Conservation (phyloP, 2,888 invertebrate genomes). For the Nematopogon swammerdamellus region DNA sequence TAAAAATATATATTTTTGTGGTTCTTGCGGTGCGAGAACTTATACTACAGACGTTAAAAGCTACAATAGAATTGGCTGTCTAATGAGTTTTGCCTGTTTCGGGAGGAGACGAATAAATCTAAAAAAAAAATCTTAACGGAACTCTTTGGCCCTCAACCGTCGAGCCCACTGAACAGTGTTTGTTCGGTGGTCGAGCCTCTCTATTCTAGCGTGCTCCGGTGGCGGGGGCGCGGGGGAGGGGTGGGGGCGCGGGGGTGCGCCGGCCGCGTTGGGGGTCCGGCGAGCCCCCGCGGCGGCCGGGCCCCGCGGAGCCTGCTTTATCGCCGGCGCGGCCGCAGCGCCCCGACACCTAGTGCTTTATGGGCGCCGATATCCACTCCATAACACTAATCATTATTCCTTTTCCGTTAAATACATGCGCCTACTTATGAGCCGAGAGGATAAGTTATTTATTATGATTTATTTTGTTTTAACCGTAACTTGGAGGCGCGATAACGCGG, state of each 20-base stretch:
- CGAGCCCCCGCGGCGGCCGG: slow-evolving; percentile 48
- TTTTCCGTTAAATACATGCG: background rate
- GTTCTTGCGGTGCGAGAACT: no score
- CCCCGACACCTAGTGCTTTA: background rate
- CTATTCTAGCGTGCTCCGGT: no score
- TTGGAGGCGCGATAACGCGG: background rate
- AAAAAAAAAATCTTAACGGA: no score
- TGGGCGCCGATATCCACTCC: background rate
- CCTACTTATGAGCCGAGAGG: background rate
- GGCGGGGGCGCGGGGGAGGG: no score
- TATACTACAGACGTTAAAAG: no score
- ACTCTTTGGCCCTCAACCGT: no score
- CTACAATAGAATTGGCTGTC: no score
- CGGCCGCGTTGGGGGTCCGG: slow-evolving; percentile 39
- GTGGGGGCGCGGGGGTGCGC: background rate
- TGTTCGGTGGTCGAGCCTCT: no score
- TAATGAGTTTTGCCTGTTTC: no score
- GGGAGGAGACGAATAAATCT: no score
- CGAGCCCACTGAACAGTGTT: no score
- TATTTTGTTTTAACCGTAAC: background rate
- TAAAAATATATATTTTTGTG: no score
- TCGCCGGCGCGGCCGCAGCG: slow-evolving; percentile 47
- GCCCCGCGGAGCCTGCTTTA: slow-evolving; percentile 32
- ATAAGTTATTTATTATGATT: background rate
- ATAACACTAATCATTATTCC: background rate